Percentiles rank a stretch among this genome's conserved stretches.
These are phyloP conservation scores for Oceanodroma leucorhoa DNA, from an alignment of 2,797 vertebrate genomes.

Conservation along the genomic window DNA sequence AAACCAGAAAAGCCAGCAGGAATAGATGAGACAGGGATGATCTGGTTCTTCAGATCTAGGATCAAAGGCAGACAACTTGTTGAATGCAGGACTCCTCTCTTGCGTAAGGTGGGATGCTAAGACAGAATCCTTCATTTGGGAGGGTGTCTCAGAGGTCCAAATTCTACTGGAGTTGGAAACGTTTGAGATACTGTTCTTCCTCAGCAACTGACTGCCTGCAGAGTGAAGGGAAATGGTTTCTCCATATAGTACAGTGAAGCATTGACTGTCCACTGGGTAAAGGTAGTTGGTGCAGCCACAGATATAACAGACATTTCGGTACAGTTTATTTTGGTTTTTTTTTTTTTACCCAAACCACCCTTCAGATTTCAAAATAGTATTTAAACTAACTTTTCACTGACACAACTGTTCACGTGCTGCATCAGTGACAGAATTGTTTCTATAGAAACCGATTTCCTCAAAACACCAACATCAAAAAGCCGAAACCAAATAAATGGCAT, in stretches of 20 bases:
- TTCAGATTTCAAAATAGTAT: background rate
- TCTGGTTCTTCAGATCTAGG: background rate
- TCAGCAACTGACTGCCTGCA: background rate
- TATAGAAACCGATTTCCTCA: background rate
- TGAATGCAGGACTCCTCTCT: background rate
- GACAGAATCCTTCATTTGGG: background rate
- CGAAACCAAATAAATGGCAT: background rate
- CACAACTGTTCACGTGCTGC: background rate
- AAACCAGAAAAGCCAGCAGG: background rate
- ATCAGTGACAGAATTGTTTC: background rate
- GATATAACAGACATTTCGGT: background rate
- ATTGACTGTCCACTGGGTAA: background rate
- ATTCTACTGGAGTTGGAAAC: background rate
- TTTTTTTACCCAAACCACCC: background rate
- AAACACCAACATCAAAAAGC: background rate
- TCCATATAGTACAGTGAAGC: background rate
- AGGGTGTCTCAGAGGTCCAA: background rate
- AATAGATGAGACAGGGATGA: background rate
- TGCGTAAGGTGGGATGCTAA: background rate
- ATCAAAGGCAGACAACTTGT: background rate
- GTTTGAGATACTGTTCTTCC: background rate
- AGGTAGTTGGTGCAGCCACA: background rate
- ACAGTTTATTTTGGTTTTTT: fast-evolving
- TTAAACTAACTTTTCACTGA: background rate
- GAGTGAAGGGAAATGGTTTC: background rate